Evolutionary conservation across 2,888 invertebrate species (phyloP), one percentile per base, ranked within the genome.

Genomic region (Aphidius colemani): DNA sequence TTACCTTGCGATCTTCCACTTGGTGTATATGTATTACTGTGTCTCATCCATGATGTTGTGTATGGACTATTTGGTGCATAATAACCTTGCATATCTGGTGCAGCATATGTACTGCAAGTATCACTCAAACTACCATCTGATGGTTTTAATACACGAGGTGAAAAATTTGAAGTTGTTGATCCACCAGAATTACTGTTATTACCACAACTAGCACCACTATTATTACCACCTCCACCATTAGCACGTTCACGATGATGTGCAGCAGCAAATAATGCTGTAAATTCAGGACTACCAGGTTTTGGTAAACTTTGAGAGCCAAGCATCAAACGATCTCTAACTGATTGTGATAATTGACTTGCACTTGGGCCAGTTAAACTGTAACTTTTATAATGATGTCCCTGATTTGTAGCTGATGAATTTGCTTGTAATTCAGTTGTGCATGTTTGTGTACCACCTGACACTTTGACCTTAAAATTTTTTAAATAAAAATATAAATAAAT

Each of bases 401-500:
- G 79, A 63, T 68, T 78, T 13, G 55, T 39, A 44, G 64, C 59
- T 40, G 63, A 62, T 5, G 78, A 73, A 69, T 78, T 81, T 0
- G 80, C 89, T 81, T 89, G 89, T 46, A 90, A 84, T 75, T 92
- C 92, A 73, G 90, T 90, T 45, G 90, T 91, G 74, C 93, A 90
- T 7, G 95, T 95, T 82, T 95, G 95, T 0, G 95, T 94, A 41
- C 95, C 95, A 10, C 94, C 94, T 7, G 94, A 93, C 40, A 94
- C 92, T 85, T 95, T 95, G 44, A 94, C 83, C 82, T 85, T 61
- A 7, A 72, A 68, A 13, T 43, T 30, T 18, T 18, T 18, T 1
- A 18, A 18, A 18, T 18, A 18, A 18, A 18, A 18, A 18, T 18
- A 18, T 18, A 18, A 18, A 18, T 18, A 18, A 18, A 18, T 18